Conservation (phyloP, 2,113 vertebrate genomes). For the Narcine bancroftii region DNA sequence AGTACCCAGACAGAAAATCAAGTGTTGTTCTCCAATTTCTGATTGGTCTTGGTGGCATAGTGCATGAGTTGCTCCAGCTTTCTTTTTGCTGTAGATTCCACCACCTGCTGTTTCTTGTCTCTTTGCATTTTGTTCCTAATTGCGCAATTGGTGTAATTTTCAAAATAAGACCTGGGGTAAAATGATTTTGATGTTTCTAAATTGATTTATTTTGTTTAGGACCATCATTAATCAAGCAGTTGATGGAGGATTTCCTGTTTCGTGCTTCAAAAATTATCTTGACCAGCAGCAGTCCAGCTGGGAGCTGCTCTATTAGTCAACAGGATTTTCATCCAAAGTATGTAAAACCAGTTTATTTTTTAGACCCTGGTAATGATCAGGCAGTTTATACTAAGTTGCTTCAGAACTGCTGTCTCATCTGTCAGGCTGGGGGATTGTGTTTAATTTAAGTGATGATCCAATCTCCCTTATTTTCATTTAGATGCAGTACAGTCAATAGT, state of each 20-base stretch:
- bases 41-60: too few relatives aligned
- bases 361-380: background rate
- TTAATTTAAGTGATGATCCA: background rate
- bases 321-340: conserved; percentile 97
- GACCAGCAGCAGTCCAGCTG: conserved; percentile 84
- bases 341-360: conserved; percentile 40
- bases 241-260: conserved; percentile 96
- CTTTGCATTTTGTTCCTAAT: background rate
- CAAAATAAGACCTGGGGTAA: background rate
- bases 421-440: background rate
- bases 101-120: too few relatives aligned
- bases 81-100: too few relatives aligned
- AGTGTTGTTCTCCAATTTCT: too few relatives aligned
- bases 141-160: background rate
- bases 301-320: conserved; percentile 78
- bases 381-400: background rate
- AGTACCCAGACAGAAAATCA: too few relatives aligned
- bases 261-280: conserved; percentile 96
- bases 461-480: conserved; percentile 47
- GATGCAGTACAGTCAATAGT: conserved; percentile 91
- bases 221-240: conserved; percentile 87
- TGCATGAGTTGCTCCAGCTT: too few relatives aligned
- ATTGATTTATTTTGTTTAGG: conserved; percentile 60
- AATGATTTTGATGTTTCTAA: background rate
- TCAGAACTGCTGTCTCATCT: background rate